These are phyloP conservation scores for Patiria pectinifera DNA, from an alignment of 53 echinoderm and acorn worm genomes.

Conservation along the genomic window DNA sequence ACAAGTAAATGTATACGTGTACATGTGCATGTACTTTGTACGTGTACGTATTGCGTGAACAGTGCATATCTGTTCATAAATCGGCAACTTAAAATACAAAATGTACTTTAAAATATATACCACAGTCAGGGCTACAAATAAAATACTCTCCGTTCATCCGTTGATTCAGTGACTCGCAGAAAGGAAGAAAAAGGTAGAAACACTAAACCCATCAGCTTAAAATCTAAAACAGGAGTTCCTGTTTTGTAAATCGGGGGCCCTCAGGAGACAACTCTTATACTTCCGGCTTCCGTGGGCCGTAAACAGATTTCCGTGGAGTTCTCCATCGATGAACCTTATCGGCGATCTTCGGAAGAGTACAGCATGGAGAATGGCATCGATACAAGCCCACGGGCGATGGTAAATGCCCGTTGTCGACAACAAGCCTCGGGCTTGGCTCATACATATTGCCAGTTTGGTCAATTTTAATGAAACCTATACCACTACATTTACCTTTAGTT, in stretches of 20 bases:
- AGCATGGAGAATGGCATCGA: conserved; percentile 43
- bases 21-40: too few relatives aligned
- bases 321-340: conserved; percentile 48
- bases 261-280: conserved; percentile 14
- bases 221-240: neutral
- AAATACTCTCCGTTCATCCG: too few relatives aligned
- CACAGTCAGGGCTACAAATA: too few relatives aligned
- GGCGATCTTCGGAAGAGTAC: neutral
- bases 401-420: conserved; percentile 19
- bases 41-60: too few relatives aligned
- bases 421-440: too few relatives aligned
- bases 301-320: conserved; percentile 16
- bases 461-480: neutral
- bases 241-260: neutral
- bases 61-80: too few relatives aligned
- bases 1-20: too few relatives aligned
- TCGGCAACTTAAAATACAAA: too few relatives aligned
- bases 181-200: neutral
- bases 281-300: conserved; percentile 23
- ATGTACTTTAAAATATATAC: too few relatives aligned
- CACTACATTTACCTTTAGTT: neutral
- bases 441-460: neutral
- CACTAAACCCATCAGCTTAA: neutral
- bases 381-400: conserved; percentile 23
- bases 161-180: neutral